Evolutionary conservation across 1,140 invertebrate genomes (phyloP), one percentile per base, ranked within the genome.

Genomic region (Zaprionus taronus): DNA sequence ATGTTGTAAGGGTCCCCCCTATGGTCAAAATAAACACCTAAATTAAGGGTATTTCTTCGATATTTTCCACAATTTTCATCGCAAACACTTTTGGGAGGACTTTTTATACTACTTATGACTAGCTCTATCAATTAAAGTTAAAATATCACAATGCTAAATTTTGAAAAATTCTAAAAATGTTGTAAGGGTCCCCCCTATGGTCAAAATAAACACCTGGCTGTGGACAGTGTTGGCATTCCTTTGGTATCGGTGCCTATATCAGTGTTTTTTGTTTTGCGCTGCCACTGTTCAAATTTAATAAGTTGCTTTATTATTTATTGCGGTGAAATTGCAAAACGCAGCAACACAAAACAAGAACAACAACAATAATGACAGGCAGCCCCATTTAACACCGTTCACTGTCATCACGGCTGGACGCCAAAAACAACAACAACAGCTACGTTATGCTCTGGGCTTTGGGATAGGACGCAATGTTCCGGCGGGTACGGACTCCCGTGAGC

Each of bases 241-340:
- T 15, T 47, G 41, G 41, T 7, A 17, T 47, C n/a, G 41, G 41
- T 62, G 64, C 60, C 72, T 77, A 68, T 72, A 56, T 51, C 17
- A 34, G 31, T 31, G 36, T 22, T 51, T 31, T 47, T 47, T 17
- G 1, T 24, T 26, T 34, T 69, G 36, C 38, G 17, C 56, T 49
- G 41, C 20, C 20, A 38, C 65, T 47, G 65, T 65, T 51, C 53
- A 64, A 80, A 80, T 83, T 80, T 80, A 83, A 77, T 73, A 77
- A 83, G 81, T 66, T 83, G 57, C 41, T 83, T 67, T 55, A 83
- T 83, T 84, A 83, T 83, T 83, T 84, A 83, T 83, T 73, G 81
- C 73, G 68, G 56, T 66, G 69, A 77, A 84, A 83, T 83, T 83
- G 73, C 77, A 70, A 80, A 83, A 67, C 73, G 73, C 73, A 77